These are phyloP conservation scores for Hartigia nigra DNA, from an alignment of 2,888 invertebrate species.

Conservation along the genomic window DNA sequence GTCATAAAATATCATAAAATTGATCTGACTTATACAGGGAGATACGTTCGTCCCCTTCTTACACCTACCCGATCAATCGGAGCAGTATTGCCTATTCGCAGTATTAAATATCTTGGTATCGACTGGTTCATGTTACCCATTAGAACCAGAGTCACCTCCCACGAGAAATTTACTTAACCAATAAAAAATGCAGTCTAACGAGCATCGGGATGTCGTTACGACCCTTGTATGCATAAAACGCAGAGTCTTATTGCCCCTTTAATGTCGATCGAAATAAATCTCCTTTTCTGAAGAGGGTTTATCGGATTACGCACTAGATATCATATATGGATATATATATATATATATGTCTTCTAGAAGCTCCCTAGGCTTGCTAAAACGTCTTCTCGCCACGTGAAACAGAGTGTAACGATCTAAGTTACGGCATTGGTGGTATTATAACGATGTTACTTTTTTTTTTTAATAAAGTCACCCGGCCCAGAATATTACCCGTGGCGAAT, in stretches of 20 bases:
- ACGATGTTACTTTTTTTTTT: not conserved
- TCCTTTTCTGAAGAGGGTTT: not conserved
- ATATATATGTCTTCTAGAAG: not conserved
- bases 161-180: not conserved
- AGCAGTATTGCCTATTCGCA: not conserved
- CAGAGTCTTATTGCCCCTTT: not conserved
- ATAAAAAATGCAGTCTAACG: conserved; percentile 23
- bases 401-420: not conserved
- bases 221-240: not conserved
- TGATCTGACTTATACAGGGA: not conserved
- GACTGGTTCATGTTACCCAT: not conserved
- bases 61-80: not conserved
- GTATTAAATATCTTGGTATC: not conserved
- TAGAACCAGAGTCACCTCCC: not conserved
- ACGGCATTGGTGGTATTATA: not conserved
- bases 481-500: not conserved
- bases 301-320: not conserved
- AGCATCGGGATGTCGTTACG: conserved; percentile 32
- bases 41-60: not conserved
- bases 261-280: not conserved
- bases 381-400: not conserved
- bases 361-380: too few relatives aligned
- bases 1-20: not conserved
- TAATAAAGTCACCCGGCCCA: not conserved
- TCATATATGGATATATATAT: not conserved